Evolutionary conservation across 1,140 invertebrate species (phyloP), one percentile per base, ranked within the genome.

Genomic region (Pectinophora gossypiella): DNA sequence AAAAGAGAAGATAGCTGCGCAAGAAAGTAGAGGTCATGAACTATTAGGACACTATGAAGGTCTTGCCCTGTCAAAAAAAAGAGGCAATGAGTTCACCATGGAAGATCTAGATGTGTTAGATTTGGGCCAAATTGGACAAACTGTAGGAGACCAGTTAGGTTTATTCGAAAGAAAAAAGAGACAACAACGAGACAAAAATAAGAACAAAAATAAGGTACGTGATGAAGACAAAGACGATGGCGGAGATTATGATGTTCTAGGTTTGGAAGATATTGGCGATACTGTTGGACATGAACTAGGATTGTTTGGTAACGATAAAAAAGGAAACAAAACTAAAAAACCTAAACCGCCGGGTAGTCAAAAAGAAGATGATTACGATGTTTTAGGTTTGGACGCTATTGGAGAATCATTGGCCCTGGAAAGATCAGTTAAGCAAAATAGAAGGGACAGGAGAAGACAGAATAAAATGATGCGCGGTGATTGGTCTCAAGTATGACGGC

Each of bases 381-480:
- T 61, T 22, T 43, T 64, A 12, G 60, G 59, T 2, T 49, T 69
- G 13, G 51, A 55, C 18, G 56, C 55, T 48, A 56, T 85, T 19
- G 72, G 64, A 32, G 79, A 83, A 38, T 51, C 67, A 19, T 48
- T 72, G 15, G 61, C 65, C 19, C 56, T 86, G 9, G 68, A 65
- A 27, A 68, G 72, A 51, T 68, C 71, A 21, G 62, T 69, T 69
- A 19, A 72, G 72, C 21, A 69, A 52, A 76, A 78, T 19, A 75
- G 70, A 60, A 85, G 76, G 62, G 68, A 70, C 45, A 76, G 76
- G 56, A 74, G 82, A 68, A 78, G 85, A 69, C 84, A 85, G 76
- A 89, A 89, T 62, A 88, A 88, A 80, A 89, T 89, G 87, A 85
- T 88, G 81, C 76, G 71, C 18, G 74, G 79, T 12, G 65, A 85